phyloP scores from a whole-genome alignment of 1,140 invertebrate genomes.

The Adelges cooleyi region DNA sequence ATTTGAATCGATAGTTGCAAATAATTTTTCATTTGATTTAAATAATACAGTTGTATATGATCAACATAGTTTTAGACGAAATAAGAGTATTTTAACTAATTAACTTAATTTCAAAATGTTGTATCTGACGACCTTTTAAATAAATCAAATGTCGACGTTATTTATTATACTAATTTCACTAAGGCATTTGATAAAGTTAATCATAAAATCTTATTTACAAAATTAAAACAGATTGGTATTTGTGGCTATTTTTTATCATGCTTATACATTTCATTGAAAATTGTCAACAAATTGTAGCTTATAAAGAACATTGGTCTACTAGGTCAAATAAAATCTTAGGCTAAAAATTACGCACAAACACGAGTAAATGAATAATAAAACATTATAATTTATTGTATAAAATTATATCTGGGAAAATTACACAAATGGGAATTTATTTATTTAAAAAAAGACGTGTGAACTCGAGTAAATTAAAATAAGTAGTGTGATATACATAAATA shows the following conservation, averaged over 20 bases:
- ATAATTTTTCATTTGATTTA: neutral
- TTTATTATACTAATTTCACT: neutral
- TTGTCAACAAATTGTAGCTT: slow-evolving; percentile 26
- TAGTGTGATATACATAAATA: too few relatives aligned
- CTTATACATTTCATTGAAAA: neutral
- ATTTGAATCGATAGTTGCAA: neutral
- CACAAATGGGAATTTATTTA: too few relatives aligned
- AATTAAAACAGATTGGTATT: neutral
- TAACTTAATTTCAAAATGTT: neutral
- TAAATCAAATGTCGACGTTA: neutral
- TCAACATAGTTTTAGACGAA: neutral
- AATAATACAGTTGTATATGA: neutral
- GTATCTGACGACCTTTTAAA: neutral
- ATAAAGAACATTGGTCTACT: neutral
- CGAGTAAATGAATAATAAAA: too few relatives aligned
- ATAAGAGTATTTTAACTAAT: neutral
- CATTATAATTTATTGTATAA: too few relatives aligned
- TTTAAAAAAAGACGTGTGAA: too few relatives aligned
- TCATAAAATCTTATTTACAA: neutral
- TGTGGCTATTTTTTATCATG: neutral
- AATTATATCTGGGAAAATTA: too few relatives aligned
- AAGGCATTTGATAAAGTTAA: neutral
- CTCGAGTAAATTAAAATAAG: too few relatives aligned
- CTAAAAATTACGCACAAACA: too few relatives aligned
- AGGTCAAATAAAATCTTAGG: too few relatives aligned